These are phyloP conservation scores for Octopus sinensis DNA, from an alignment of 1,140 invertebrate species.

Conservation along the genomic window DNA sequence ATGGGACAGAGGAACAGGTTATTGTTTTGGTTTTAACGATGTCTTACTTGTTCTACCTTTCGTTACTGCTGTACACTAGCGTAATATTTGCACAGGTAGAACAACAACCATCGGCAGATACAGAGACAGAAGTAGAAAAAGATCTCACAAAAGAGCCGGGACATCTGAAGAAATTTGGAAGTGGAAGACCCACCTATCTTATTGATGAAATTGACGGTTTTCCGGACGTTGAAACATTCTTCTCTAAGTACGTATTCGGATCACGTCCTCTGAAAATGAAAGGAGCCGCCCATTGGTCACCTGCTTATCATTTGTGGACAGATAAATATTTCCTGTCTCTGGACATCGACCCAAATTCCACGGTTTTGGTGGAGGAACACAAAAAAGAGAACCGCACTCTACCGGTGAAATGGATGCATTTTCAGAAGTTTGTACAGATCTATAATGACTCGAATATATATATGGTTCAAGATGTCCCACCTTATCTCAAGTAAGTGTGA, in stretches of 20 bases:
- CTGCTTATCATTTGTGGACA: conserved; percentile 46
- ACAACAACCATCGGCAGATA: too few species aligned
- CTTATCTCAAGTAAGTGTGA: conserved; percentile 39
- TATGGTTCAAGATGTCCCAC: conserved; percentile 51
- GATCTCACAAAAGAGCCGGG: conserved; percentile 33
- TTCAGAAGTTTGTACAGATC: conserved; percentile 46
- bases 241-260: conserved; percentile 39
- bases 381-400: conserved; percentile 51
- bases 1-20: too few species aligned
- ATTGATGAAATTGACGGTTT: conserved; percentile 40
- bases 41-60: too few species aligned
- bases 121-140: background rate
- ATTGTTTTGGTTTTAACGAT: too few species aligned
- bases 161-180: conserved; percentile 47
- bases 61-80: too few species aligned
- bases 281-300: conserved; percentile 40
- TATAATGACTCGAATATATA: conserved; percentile 51
- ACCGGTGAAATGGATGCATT: conserved; percentile 33
- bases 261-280: conserved; percentile 44
- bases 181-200: conserved; percentile 29
- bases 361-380: conserved; percentile 42
- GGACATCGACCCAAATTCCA: conserved; percentile 29
- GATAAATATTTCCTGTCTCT: conserved; percentile 48
- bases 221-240: conserved; percentile 40
- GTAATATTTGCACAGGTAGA: too few species aligned